Evolutionary conservation across 2,797 vertebrate genomes (phyloP).

Genomic region (Clarias pachynema): DNA sequence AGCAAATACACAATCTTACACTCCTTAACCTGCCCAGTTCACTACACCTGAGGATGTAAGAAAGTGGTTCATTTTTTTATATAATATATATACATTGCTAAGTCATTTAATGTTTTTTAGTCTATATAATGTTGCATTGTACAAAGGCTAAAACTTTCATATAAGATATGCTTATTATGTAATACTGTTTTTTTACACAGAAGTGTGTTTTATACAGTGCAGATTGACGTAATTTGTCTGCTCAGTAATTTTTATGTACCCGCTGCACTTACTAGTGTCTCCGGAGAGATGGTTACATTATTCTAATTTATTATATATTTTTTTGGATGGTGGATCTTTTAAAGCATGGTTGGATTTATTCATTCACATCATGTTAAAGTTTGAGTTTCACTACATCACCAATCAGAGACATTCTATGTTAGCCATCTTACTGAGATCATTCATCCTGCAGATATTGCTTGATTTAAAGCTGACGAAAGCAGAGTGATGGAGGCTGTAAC

Average conservation of each 20-base stretch:
- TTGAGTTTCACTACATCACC: conserved; percentile 33
- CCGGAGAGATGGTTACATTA: conserved; percentile 30
- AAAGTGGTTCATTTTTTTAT: conserved; percentile 41
- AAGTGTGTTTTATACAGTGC: conserved; percentile 50
- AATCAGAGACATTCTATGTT: conserved; percentile 9
- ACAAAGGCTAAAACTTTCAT: conserved; percentile 50
- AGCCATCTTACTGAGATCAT: conserved; percentile 55
- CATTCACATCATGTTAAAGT: conserved; percentile 29
- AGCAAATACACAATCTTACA: conserved; percentile 4
- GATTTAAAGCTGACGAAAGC: conserved; percentile 60
- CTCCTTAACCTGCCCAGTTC: conserved; percentile 33
- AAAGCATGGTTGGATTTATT: conserved; percentile 40
- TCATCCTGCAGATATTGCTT: conserved; percentile 22
- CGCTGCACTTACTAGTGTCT: conserved; percentile 37
- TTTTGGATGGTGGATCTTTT: conserved; percentile 9
- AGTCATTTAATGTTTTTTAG: conserved; percentile 36
- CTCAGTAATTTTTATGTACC: conserved; percentile 35
- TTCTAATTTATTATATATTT: background rate
- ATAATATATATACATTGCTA: conserved; percentile 14
- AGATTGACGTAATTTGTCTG: conserved; percentile 21
- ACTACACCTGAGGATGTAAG: conserved; percentile 45
- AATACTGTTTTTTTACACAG: conserved; percentile 50
- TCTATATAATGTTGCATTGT: conserved; percentile 44
- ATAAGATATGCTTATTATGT: conserved; percentile 47
- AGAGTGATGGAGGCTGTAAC: background rate